Percentiles rank a stretch among this genome's conserved stretches.
phyloP scores from a whole-genome alignment of 2,113 vertebrate species.

The Tachysurus vachellii region DNA sequence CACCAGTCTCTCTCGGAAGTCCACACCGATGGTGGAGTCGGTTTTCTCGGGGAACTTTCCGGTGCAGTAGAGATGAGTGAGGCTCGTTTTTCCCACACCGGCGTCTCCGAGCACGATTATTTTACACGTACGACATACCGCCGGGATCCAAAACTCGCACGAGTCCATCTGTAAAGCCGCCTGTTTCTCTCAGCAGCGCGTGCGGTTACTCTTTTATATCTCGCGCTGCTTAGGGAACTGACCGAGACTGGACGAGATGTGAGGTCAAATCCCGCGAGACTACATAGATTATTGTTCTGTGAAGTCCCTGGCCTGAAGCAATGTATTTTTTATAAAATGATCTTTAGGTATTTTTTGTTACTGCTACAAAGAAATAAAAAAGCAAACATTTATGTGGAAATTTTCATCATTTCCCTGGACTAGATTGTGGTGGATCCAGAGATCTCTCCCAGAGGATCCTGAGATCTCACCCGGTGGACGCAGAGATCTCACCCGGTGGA shows the following conservation, averaged over 20 bases:
- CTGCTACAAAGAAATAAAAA: background rate
- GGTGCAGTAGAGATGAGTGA: slow-evolving; percentile 72
- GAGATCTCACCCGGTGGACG: too few relatives aligned
- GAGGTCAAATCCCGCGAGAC: background rate
- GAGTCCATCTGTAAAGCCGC: slow-evolving; percentile 13
- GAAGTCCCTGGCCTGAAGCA: background rate
- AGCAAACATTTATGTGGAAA: background rate
- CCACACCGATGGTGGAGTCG: slow-evolving; percentile 77
- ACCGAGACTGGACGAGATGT: background rate
- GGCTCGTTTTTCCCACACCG: slow-evolving; percentile 75
- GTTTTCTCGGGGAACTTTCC: slow-evolving; percentile 68
- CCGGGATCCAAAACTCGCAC: slow-evolving; percentile 68
- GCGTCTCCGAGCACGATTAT: slow-evolving; percentile 77
- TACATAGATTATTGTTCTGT: background rate
- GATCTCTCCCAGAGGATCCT: background rate
- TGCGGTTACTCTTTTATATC: background rate
- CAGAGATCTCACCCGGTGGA: too few relatives aligned
- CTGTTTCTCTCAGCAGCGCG: background rate
- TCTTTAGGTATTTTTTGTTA: background rate
- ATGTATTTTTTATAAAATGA: background rate
- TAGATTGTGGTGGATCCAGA: background rate
- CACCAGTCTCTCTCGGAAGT: slow-evolving; percentile 71
- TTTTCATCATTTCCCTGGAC: background rate
- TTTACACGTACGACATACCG: slow-evolving; percentile 69
- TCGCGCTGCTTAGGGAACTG: background rate